Base-by-base conservation (phyloP, 2,888 invertebrate species). In the Sussaba pulchella region DNA sequence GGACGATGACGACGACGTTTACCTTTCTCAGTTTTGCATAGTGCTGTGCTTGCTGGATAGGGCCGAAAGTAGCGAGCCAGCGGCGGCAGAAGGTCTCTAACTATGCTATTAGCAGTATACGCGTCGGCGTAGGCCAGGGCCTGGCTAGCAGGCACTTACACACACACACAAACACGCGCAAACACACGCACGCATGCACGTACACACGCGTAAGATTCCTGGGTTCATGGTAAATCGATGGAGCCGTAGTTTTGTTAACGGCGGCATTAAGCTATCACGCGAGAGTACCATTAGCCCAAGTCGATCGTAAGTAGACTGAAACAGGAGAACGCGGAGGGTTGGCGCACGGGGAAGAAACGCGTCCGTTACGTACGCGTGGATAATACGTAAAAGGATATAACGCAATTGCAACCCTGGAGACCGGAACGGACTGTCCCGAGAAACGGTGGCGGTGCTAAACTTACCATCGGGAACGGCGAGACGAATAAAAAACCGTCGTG, bases 201-300 rank as follows among this genome's bases (percentile, higher is more conserved):
- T 72, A 73, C 52, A 66, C 21, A 52, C 36, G 36, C 47, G 21
- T 72, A 71, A 81, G 86, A 86, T 87, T 86, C 85, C 82, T 75
- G 83, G 83, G 85, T 85, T 89, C 88, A 89, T 86, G 84, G 87
- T 78, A 85, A 89, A 90, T 90, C 90, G 87, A 90, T 90, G 87
- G 83, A 69, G 82, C 77, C 83, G 88, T 82, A 89, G 86, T 90
- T 89, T 90, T 87, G 88, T 88, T 88, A 90, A 89, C 90, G 87
- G 84, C 84, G 85, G 78, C 86, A 87, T 89, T 88, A 89, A 88
- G 89, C 88, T 88, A 90, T 89, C 90, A 88, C 87, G 89, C 88
- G 86, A 88, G 83, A 85, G 85, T 84, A 84, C 88, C 87, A 88
- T 88, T 86, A 88, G 31, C 83, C 84, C 70, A 82, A 84, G 81